Base-by-base conservation (phyloP, 2,113 vertebrate genomes). In the Donacobius atricapilla region DNA sequence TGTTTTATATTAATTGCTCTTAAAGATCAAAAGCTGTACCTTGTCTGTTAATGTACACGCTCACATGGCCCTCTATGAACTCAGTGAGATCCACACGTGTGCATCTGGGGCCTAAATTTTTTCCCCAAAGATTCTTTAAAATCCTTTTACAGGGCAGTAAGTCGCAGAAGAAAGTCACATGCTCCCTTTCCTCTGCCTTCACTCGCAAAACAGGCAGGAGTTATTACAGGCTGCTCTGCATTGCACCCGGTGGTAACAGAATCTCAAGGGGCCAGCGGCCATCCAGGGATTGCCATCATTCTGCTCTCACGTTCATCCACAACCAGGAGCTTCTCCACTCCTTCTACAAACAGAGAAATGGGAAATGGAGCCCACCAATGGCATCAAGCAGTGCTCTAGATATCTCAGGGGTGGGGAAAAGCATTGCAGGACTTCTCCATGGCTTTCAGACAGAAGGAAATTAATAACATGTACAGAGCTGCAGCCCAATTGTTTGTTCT, bases 1-100 rank as follows among this genome's bases (percentile, higher is more conserved):
- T 81, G 71, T 92, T 94, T 96, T 90, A 89, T 60, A 93, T 90
- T 92, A 87, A 92, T 94, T 93, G 16, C 48, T 89, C 25, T 56
- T 83, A 86, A 87, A 92, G 56, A 94, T 93, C 71, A 96, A 92
- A 96, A 90, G 51, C 28, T 31, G 25, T 88, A 64, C 60, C 90
- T 71, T 93, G 40, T 88, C 79, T 83, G 45, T 68, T 75, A 89
- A 82, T 78, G 56, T 64, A 81, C 28, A 44, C 31, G 68, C 68
- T 84, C 6, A 0, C 51, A 23, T 40, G 51, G 33, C 40, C 13
- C 66, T 71, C 56, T 70, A 11, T 58, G 78, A 96, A 88, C 89
- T 37, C 79, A 89, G 93, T 66, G 79, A 94, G 60, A 75, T 80
- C 79, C 96, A 93, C 47, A 60, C 81, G 60, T 87, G 66, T 64